Evolutionary conservation across 2,888 invertebrate species (phyloP).

Genomic region (Thyatira batis): DNA sequence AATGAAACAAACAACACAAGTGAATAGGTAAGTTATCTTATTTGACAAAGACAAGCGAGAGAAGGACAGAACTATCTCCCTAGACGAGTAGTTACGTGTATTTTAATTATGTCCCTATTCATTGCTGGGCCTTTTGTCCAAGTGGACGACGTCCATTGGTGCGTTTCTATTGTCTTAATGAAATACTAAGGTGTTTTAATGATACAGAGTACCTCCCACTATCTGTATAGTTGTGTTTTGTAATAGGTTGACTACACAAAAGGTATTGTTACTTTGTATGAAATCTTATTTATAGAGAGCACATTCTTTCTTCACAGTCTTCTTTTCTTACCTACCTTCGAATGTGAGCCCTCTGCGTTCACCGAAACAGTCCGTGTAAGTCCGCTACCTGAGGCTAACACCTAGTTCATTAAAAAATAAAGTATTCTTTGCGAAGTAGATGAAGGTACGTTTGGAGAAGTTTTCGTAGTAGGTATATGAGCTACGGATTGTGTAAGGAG

Average conservation of each 20-base stretch:
- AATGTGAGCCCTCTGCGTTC: no score
- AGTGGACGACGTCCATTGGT: slow-evolving; percentile 36
- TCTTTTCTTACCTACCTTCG: no score
- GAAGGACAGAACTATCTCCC: slow-evolving; percentile 7
- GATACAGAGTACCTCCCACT: slow-evolving; percentile 29
- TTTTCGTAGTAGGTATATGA: no score
- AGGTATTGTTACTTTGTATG: slow-evolving; percentile 24
- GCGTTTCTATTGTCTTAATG: slow-evolving; percentile 37
- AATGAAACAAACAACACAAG: background rate
- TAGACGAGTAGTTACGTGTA: slow-evolving; percentile 18
- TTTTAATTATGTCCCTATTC: slow-evolving; percentile 54
- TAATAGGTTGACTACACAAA: slow-evolving; percentile 32
- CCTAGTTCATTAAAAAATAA: no score
- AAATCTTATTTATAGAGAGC: no score
- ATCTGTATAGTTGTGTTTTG: slow-evolving; percentile 23
- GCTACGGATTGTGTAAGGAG: no score
- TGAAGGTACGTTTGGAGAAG: no score
- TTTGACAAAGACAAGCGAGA: background rate
- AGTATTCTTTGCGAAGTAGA: no score
- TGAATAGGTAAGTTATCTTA: background rate
- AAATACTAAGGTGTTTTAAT: slow-evolving; percentile 45
- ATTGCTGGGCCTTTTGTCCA: slow-evolving; percentile 41
- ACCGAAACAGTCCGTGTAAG: no score
- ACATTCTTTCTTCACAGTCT: no score
- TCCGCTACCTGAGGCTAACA: no score